These are phyloP conservation scores for Didymodactylos carnosus DNA, from an alignment of 2,888 invertebrate species.

Conservation along the genomic window DNA sequence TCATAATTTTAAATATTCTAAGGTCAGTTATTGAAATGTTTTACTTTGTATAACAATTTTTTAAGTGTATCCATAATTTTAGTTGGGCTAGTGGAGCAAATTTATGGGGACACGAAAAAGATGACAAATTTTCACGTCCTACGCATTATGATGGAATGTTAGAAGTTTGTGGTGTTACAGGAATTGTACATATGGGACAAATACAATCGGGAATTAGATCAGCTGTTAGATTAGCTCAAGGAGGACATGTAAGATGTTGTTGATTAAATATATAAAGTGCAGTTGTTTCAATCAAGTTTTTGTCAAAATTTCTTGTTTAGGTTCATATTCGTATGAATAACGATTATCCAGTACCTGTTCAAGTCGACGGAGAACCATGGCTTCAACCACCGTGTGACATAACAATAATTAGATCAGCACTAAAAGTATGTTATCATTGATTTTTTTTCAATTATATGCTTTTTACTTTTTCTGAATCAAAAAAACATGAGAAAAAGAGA, in stretches of 20 bases:
- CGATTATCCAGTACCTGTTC: constrained; percentile 68
- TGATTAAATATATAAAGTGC: no score
- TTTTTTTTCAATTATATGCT: no score
- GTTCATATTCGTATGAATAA: constrained; percentile 88
- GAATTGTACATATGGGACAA: constrained; percentile 93
- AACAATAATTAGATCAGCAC: constrained; percentile 87
- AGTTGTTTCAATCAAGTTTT: background rate
- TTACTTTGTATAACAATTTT: no score
- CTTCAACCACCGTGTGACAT: constrained; percentile 92
- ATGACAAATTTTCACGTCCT: constrained; percentile 89
- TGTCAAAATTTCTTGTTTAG: constrained; percentile 19
- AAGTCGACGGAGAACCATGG: constrained; percentile 99
- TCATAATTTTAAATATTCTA: constrained; percentile 96
- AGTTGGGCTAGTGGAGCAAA: constrained; percentile 99
- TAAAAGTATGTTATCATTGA: no score
- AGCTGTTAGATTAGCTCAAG: constrained; percentile 95
- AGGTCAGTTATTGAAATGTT: no score
- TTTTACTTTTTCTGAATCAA: no score
- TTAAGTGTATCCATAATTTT: no score
- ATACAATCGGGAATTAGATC: constrained; percentile 91
- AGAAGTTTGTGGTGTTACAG: constrained; percentile 94
- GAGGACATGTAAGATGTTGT: constrained; percentile 41
- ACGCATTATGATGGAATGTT: constrained; percentile 98
- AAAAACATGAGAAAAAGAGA: constrained; percentile 9
- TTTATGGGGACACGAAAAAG: constrained; percentile 96